These are phyloP conservation scores for Philhelius pedissequus DNA, from an alignment of 2,888 invertebrate species.

Conservation along the genomic window DNA sequence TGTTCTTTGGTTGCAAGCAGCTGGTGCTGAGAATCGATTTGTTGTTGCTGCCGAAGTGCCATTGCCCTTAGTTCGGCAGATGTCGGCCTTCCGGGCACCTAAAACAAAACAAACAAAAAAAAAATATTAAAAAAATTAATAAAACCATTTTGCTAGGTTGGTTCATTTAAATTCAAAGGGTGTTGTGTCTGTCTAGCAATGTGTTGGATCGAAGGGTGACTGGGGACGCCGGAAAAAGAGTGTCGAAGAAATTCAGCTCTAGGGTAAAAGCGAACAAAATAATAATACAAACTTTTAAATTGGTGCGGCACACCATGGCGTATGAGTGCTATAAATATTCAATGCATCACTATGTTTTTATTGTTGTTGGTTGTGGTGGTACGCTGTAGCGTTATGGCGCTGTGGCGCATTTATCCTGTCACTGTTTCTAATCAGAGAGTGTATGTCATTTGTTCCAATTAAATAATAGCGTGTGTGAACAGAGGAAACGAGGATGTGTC, in stretches of 20 bases:
- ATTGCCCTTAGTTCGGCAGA: slow-evolving; percentile 98
- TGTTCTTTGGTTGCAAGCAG: slow-evolving; percentile 95
- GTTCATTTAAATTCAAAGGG: slow-evolving; percentile 66
- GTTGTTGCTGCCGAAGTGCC: slow-evolving; percentile 98
- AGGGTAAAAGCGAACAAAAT: neutral
- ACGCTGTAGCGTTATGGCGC: no score
- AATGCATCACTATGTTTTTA: slow-evolving; percentile 18
- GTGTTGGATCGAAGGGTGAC: neutral
- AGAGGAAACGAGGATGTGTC: slow-evolving; percentile 37
- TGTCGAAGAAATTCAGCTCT: neutral
- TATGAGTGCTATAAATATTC: slow-evolving; percentile 47
- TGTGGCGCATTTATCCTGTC: slow-evolving; percentile 29
- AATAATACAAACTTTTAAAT: slow-evolving; percentile 13
- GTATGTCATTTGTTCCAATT: slow-evolving; percentile 45
- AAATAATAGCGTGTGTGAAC: slow-evolving; percentile 30
- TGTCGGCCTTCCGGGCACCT: slow-evolving; percentile 96
- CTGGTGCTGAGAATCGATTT: slow-evolving; percentile 96
- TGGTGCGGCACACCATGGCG: slow-evolving; percentile 40
- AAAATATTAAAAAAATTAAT: slow-evolving; percentile 35
- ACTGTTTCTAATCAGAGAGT: slow-evolving; percentile 44
- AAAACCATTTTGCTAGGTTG: slow-evolving; percentile 9
- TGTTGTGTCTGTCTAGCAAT: slow-evolving; percentile 6
- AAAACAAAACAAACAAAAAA: slow-evolving; percentile 74
- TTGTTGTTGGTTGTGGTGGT: neutral
- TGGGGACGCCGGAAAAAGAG: neutral